Evolutionary conservation across 2,888 invertebrate species (phyloP).

Genomic region (Drosophila colorata): DNA sequence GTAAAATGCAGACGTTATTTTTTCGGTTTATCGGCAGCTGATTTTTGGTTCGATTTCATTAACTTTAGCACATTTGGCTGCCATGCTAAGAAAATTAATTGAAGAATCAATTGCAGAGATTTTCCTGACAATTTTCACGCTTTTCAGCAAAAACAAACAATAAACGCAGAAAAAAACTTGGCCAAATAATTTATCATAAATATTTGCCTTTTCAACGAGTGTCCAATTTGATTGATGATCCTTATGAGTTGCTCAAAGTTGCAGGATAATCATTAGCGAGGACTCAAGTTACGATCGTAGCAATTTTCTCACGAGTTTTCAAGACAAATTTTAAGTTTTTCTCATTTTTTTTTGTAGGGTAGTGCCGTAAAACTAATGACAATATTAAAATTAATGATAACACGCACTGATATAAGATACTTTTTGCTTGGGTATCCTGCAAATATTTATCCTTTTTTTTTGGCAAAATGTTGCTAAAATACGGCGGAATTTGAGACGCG

Average conservation of each 20-base stretch:
- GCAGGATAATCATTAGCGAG: constrained; percentile 58
- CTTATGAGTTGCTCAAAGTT: constrained; percentile 45
- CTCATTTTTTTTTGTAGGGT: constrained; percentile 11
- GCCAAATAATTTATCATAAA: constrained; percentile 69
- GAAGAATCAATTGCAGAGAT: constrained; percentile 22
- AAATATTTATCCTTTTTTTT: constrained; percentile 66
- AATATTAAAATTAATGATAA: constrained; percentile 84
- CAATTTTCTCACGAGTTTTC: constrained; percentile 68
- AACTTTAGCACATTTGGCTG: constrained; percentile 45
- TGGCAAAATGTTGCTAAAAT: constrained; percentile 53
- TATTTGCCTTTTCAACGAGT: constrained; percentile 66
- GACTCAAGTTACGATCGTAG: constrained; percentile 61
- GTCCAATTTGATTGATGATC: constrained; percentile 70
- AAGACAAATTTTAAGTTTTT: constrained; percentile 10
- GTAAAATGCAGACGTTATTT: constrained; percentile 58
- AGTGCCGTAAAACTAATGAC: constrained; percentile 70
- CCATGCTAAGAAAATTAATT: constrained; percentile 19
- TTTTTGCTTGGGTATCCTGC: constrained; percentile 39
- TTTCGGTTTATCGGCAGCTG: constrained; percentile 58
- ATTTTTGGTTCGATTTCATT: constrained; percentile 51
- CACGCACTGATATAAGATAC: constrained; percentile 56
- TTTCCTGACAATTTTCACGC: constrained; percentile 54
- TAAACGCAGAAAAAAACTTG: constrained; percentile 35
- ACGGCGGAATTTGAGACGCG: constrained; percentile 24
- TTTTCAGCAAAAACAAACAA: constrained; percentile 42